Evolutionary conservation across 2,797 vertebrate genomes (phyloP), one percentile per base, ranked within the genome.

Genomic region (Galaxias olidus): DNA sequence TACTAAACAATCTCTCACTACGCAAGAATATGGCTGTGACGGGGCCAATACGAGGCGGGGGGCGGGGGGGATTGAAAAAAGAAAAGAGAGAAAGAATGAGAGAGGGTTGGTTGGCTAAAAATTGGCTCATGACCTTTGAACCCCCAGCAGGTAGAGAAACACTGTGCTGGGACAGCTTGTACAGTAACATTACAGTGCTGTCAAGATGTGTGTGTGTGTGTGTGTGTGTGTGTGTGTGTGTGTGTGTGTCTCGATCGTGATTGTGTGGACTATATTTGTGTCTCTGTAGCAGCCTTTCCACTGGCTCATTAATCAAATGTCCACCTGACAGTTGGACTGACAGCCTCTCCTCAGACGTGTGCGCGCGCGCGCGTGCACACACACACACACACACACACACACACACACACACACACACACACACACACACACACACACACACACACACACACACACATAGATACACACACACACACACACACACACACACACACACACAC

Each of bases 301-400:
- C 78, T 68, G 56, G 73, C 85, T 90, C 90, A 90, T 90, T 91
- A 91, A 91, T 91, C 90, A 91, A 82, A 79, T 57, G 77, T 67
- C 85, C 80, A 79, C 79, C 83, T 88, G 90, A 90, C 90, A 91
- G 89, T 72, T 73, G 86, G 85, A 89, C 72, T 87, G 90, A 90
- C 90, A 90, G 72, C 62, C 82, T 78, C 84, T 83, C 79, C 65
- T 72, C 72, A 72, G n/a, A n/a, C n/a, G n/a, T n/a, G n/a, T n/a
- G n/a, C n/a, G n/a, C n/a, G n/a, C n/a, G n/a, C n/a, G n/a, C n/a
- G n/a, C n/a, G 4, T 66, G 61, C 62, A 72, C 64, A 50, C 14
- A 59, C 14, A 64, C 68, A 66, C 51, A 49, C 61, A 17, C 12
- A 62, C 44, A 11, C 43, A 40, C 12, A 18, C 30, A 30, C 30